Evolutionary conservation across 1,140 invertebrate genomes (phyloP).

Genomic region (Ips nitidus): DNA sequence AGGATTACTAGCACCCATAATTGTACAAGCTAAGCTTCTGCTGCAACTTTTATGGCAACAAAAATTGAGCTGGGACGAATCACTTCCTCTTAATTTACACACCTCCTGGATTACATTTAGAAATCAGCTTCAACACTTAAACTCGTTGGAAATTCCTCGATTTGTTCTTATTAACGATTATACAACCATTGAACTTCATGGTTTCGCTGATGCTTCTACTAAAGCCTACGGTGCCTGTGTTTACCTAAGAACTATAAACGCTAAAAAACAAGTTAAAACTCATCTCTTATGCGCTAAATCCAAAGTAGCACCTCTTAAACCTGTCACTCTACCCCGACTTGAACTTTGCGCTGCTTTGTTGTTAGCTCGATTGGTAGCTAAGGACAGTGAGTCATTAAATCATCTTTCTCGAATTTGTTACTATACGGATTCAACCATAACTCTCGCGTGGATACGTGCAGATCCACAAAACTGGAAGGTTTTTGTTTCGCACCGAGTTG

Average conservation of each 20-base stretch:
- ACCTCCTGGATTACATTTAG: not conserved
- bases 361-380: no score
- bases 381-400: no score
- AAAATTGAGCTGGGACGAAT: slow-evolving; percentile 12
- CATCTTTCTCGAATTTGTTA: no score
- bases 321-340: no score
- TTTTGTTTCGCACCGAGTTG: no score
- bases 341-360: no score
- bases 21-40: slow-evolving; percentile 11
- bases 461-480: no score
- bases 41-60: slow-evolving; percentile 16
- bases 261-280: no score
- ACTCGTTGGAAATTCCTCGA: not conserved
- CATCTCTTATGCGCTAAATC: no score
- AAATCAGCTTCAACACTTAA: not conserved
- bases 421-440: no score
- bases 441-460: no score
- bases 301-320: no score
- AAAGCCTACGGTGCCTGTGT: slow-evolving; percentile 14
- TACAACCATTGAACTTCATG: not conserved
- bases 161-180: not conserved
- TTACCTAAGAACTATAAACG: not conserved
- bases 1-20: slow-evolving; percentile 7
- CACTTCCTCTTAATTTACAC: not conserved
- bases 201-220: slow-evolving; percentile 13